Conservation (phyloP, 2,797 vertebrate genomes). For the Neopelma chrysocephalum region DNA sequence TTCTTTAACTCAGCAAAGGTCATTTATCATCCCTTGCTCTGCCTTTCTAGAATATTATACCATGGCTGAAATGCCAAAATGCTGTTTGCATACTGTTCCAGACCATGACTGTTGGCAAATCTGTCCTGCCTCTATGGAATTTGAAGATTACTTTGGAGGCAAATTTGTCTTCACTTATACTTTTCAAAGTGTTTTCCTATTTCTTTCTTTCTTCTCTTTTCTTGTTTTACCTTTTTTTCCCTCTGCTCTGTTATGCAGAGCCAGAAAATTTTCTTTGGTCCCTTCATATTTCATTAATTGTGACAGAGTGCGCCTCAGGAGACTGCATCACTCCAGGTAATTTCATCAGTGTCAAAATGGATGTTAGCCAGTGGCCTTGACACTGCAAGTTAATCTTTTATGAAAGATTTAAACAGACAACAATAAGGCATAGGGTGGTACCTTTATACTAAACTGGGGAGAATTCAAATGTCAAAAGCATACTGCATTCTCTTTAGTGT, state of each 20-base stretch:
- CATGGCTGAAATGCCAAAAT: accelerated
- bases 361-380: constrained; percentile 65
- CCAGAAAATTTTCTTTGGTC: not conserved
- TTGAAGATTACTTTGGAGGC: not conserved
- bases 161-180: not conserved
- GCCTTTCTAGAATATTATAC: not conserved
- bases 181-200: not conserved
- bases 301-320: constrained; percentile 46
- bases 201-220: not conserved
- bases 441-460: not conserved
- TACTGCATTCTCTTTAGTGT: not conserved
- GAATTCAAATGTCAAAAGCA: not conserved
- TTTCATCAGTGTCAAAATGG: constrained; percentile 73
- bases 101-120: not conserved
- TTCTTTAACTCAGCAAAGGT: not conserved
- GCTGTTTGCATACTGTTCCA: not conserved
- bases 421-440: not conserved
- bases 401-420: constrained; percentile 64
- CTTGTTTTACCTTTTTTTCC: not conserved
- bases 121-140: not conserved
- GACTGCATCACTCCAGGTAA: constrained; percentile 72
- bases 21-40: not conserved
- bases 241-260: constrained; percentile 2
- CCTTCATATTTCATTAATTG: constrained; percentile 40
- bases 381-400: constrained; percentile 59